A percentile compares a stretch with the other conserved stretches of the same genome.
These are phyloP conservation scores for Phalacrocorax aristotelis DNA, from an alignment of 2,113 vertebrate species.

Conservation along the genomic window DNA sequence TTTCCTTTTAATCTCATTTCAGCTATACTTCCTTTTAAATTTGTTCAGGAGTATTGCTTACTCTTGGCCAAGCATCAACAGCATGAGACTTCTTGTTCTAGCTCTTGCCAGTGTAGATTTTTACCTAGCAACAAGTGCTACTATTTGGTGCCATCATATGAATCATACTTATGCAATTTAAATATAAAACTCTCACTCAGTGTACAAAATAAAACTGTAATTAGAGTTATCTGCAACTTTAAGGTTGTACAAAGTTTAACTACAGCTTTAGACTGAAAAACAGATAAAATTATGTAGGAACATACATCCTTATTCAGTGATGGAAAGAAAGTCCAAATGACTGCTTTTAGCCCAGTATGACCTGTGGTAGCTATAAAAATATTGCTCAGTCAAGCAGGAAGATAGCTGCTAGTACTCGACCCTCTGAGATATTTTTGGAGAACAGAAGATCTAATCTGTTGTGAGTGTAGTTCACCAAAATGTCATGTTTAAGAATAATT, in stretches of 20 bases:
- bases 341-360: not conserved
- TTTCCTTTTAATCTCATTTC: not conserved
- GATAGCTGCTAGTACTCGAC: not conserved
- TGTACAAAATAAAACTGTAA: not conserved
- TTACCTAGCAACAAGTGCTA: conserved; percentile 4
- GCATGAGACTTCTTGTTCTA: not conserved
- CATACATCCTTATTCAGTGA: not conserved
- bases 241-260: not conserved
- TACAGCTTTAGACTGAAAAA: not conserved
- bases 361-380: not conserved
- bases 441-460: conserved; percentile 3
- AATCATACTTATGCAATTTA: not conserved
- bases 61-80: not conserved
- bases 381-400: conserved; percentile 30
- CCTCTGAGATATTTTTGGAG: not conserved
- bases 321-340: not conserved
- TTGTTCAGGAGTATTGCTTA: not conserved
- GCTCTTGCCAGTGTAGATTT: not conserved
- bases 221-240: not conserved
- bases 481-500: conserved; percentile 5
- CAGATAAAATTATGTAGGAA: not conserved
- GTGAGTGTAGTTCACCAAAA: conserved; percentile 11
- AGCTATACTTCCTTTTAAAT: not conserved
- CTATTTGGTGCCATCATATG: not conserved
- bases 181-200: not conserved